A percentile compares a stretch with the other conserved stretches of the same genome.
Evolutionary conservation across 2,797 vertebrate species (phyloP).

Genomic region (Melanotaenia parkinsoni): DNA sequence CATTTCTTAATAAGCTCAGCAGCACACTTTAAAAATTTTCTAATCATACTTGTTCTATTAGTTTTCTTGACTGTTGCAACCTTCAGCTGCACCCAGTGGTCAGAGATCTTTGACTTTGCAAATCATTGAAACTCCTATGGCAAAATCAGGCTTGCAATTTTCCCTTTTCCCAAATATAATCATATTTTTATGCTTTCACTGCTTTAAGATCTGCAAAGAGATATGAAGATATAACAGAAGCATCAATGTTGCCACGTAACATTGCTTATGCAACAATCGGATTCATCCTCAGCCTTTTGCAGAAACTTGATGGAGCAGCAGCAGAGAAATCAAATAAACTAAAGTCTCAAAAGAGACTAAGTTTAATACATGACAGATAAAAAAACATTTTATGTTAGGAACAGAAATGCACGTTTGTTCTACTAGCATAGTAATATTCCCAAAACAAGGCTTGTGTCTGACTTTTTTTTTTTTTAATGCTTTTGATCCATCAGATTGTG

Average conservation of each 20-base stretch:
- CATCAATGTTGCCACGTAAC: neutral
- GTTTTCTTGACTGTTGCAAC: neutral
- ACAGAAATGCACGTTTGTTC: neutral
- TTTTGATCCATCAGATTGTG: constrained; percentile 24
- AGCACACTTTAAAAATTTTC: neutral
- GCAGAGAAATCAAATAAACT: neutral
- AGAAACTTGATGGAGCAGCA: neutral
- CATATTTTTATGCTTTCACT: neutral
- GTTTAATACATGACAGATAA: neutral
- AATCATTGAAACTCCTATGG: neutral
- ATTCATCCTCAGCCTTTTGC: neutral
- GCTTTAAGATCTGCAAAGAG: neutral
- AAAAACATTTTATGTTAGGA: neutral
- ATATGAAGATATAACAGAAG: neutral
- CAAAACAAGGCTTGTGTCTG: constrained; percentile 12
- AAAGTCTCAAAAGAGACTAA: neutral
- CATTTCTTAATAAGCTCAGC: neutral
- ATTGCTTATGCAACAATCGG: neutral
- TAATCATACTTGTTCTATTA: neutral
- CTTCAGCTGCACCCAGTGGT: neutral
- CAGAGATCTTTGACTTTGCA: neutral
- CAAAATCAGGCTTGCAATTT: neutral
- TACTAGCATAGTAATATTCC: neutral
- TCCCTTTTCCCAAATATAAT: neutral
- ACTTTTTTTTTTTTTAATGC: constrained; percentile 4